Conservation (phyloP, 2,113 vertebrate species). For the Rana temporaria region DNA sequence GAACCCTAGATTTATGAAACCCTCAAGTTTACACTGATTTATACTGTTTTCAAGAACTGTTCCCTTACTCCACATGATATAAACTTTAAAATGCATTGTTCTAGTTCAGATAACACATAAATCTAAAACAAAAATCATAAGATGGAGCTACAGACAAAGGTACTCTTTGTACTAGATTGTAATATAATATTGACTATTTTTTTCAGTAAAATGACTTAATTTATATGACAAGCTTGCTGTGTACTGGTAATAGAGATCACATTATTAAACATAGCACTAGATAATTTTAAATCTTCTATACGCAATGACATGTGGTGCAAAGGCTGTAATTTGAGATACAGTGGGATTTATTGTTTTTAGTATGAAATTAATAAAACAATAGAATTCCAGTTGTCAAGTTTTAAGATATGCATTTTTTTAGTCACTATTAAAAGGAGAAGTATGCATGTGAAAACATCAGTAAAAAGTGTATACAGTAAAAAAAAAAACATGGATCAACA, state of each 20-base stretch:
- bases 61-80: constrained; percentile 44
- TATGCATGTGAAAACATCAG: too few relatives aligned
- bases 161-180: constrained; percentile 2
- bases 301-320: neutral
- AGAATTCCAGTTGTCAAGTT: neutral
- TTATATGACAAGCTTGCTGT: neutral
- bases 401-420: constrained; percentile 1
- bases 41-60: constrained; percentile 47
- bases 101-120: constrained; percentile 51
- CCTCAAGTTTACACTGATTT: constrained; percentile 44
- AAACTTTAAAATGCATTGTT: constrained; percentile 42
- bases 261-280: neutral
- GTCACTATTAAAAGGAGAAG: neutral
- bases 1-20: constrained; percentile 44
- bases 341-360: neutral
- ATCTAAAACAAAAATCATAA: constrained; percentile 45
- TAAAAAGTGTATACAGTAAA: too few relatives aligned
- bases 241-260: constrained; percentile 10
- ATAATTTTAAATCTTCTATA: neutral
- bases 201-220: constrained; percentile 31
- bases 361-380: constrained; percentile 26
- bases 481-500: too few relatives aligned
- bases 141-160: constrained; percentile 10
- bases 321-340: constrained; percentile 1
- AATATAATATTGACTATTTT: constrained; percentile 14